Evolutionary conservation across 2,113 vertebrate species (phyloP).

Genomic region (Pelusios castaneus): DNA sequence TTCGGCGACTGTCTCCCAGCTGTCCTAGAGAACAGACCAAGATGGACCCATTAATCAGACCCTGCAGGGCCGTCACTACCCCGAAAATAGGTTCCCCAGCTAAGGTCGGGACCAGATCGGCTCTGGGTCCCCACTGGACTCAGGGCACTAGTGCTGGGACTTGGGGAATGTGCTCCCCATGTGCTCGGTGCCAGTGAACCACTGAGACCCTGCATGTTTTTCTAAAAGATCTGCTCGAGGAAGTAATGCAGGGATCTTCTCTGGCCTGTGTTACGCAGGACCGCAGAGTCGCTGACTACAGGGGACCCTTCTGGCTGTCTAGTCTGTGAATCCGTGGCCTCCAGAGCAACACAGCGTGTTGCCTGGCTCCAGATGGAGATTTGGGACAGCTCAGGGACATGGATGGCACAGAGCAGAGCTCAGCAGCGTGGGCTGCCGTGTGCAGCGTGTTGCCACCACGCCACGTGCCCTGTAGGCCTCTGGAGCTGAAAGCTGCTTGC

Average conservation of each 20-base stretch:
- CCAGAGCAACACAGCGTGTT: neutral
- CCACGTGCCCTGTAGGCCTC: neutral
- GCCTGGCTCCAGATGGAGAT: neutral
- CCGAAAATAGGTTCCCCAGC: too few species aligned
- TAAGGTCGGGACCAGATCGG: too few species aligned
- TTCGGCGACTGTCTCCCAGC: neutral
- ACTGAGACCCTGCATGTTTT: neutral
- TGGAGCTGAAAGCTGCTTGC: neutral
- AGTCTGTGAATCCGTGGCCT: neutral
- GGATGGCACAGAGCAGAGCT: neutral
- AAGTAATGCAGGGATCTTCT: neutral
- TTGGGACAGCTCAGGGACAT: neutral
- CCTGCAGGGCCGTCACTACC: too few species aligned
- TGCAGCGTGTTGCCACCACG: neutral
- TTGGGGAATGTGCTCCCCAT: too few species aligned
- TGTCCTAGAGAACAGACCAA: neutral
- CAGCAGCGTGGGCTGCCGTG: neutral
- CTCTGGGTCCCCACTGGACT: too few species aligned
- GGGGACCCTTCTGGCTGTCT: neutral
- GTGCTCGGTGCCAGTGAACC: too few species aligned
- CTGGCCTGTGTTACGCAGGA: neutral
- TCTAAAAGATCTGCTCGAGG: neutral
- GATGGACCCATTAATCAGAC: neutral
- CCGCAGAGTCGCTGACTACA: neutral
- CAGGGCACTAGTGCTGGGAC: too few species aligned